These are phyloP conservation scores for Venustoraphidia nigricollis DNA, from an alignment of 2,888 invertebrate species.

Conservation along the genomic window DNA sequence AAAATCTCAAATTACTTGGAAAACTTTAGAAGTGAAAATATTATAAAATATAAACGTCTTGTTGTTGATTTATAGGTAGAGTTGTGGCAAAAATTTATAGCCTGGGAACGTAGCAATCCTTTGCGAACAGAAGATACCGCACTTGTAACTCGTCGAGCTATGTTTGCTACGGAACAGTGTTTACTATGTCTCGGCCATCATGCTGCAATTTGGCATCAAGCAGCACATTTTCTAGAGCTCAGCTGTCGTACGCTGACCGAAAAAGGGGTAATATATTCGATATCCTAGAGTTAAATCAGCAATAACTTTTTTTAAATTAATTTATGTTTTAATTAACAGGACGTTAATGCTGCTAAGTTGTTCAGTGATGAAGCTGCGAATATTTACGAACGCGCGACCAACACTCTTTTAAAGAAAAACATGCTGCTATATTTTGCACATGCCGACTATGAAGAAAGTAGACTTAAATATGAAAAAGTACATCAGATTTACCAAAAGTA, in stretches of 20 bases:
- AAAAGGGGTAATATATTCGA: conserved; percentile 62
- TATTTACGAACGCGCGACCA: conserved; percentile 89
- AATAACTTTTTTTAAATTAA: background rate
- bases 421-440: conserved; percentile 94
- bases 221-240: conserved; percentile 90
- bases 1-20: background rate
- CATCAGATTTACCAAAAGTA: conserved; percentile 91
- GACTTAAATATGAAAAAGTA: conserved; percentile 91
- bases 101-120: conserved; percentile 95
- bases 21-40: too few relatives aligned
- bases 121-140: conserved; percentile 91
- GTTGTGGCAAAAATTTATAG: conserved; percentile 96
- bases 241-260: conserved; percentile 87
- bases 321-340: conserved; percentile 35
- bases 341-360: conserved; percentile 80
- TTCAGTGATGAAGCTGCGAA: conserved; percentile 91
- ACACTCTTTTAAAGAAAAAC: conserved; percentile 75
- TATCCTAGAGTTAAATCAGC: background rate
- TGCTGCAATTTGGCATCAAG: conserved; percentile 98
- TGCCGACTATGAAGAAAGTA: conserved; percentile 95
- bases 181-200: conserved; percentile 92
- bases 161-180: conserved; percentile 98
- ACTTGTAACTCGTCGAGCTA: conserved; percentile 81
- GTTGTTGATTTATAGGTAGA: conserved; percentile 53
- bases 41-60: conserved; percentile 7